Evolutionary conservation across 1,140 invertebrate species (phyloP).

Genomic region (Drosophila subobscura): DNA sequence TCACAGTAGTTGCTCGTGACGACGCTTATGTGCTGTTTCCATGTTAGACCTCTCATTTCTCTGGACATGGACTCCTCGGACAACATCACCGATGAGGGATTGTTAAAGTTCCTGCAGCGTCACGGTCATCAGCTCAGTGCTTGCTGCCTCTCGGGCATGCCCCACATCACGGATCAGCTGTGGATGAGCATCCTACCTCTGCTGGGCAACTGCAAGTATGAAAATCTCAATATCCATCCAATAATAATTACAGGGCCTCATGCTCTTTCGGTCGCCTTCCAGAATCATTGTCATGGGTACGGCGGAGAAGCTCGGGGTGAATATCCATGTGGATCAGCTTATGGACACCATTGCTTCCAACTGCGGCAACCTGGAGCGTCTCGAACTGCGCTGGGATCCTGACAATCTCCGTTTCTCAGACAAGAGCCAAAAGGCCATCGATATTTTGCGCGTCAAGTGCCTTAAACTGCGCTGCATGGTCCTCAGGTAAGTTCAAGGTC

Average conservation of each 20-base stretch:
- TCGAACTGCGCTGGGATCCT: slow-evolving; percentile 98
- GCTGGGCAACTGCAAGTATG: slow-evolving; percentile 94
- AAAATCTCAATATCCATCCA: background rate
- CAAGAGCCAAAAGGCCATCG: slow-evolving; percentile 98
- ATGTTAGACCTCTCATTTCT: slow-evolving; percentile 87
- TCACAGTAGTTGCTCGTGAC: background rate
- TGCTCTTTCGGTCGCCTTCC: slow-evolving; percentile 51
- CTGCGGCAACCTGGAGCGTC: slow-evolving; percentile 93
- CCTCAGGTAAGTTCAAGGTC: slow-evolving; percentile 87
- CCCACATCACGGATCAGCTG: slow-evolving; percentile 98
- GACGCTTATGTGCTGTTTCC: background rate
- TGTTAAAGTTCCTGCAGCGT: slow-evolving; percentile 95
- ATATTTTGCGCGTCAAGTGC: slow-evolving; percentile 94
- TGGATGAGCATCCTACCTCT: slow-evolving; percentile 96
- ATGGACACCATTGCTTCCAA: slow-evolving; percentile 98
- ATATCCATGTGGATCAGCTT: slow-evolving; percentile 97
- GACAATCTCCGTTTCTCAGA: slow-evolving; percentile 99
- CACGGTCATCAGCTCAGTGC: slow-evolving; percentile 95
- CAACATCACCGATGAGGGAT: slow-evolving; percentile 95
- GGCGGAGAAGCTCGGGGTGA: slow-evolving; percentile 96
- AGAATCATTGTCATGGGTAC: slow-evolving; percentile 99
- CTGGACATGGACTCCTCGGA: slow-evolving; percentile 97
- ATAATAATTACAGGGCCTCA: too few species aligned
- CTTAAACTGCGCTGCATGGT: slow-evolving; percentile 92
- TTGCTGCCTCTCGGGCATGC: slow-evolving; percentile 96